phyloP scores from a whole-genome alignment of 2,797 vertebrate species.

The Triplophysa yarkandensis region DNA sequence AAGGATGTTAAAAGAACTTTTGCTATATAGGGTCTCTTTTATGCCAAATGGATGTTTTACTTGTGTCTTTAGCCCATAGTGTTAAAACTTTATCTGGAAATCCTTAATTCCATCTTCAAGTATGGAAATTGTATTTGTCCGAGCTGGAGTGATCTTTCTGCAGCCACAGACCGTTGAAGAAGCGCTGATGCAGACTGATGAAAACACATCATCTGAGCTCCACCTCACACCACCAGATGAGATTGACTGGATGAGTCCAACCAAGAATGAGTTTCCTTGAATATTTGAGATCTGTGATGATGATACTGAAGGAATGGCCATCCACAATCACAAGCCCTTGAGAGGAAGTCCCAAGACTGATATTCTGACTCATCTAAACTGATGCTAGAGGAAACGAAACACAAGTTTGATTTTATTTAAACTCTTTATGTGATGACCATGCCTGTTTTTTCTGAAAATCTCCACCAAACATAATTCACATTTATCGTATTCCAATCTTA shows the following conservation, averaged over 20 bases:
- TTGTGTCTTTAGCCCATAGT: too few species aligned
- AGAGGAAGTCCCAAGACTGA: neutral
- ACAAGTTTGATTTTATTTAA: too few species aligned
- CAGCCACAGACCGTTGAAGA: slow-evolving; percentile 56
- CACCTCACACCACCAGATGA: slow-evolving; percentile 49
- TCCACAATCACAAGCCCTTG: neutral
- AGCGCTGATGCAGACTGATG: slow-evolving; percentile 47
- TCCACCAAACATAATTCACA: neutral
- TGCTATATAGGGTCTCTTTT: too few species aligned
- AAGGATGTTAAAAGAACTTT: too few species aligned
- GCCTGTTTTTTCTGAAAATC: neutral
- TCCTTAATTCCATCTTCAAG: slow-evolving; percentile 52
- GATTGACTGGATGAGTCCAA: slow-evolving; percentile 56
- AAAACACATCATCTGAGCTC: slow-evolving; percentile 48
- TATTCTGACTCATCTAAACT: slow-evolving; percentile 14
- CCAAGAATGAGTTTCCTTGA: slow-evolving; percentile 54
- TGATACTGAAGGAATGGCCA: slow-evolving; percentile 22
- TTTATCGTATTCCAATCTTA: neutral
- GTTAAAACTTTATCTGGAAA: slow-evolving; percentile 55
- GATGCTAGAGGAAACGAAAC: neutral
- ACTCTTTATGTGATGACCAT: too few species aligned
- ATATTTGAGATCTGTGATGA: slow-evolving; percentile 40
- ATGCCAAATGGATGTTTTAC: too few species aligned
- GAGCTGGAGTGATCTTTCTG: slow-evolving; percentile 50
- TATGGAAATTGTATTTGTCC: slow-evolving; percentile 53